Conservation (phyloP, 2,888 invertebrate genomes). For the Luperina testacea region DNA sequence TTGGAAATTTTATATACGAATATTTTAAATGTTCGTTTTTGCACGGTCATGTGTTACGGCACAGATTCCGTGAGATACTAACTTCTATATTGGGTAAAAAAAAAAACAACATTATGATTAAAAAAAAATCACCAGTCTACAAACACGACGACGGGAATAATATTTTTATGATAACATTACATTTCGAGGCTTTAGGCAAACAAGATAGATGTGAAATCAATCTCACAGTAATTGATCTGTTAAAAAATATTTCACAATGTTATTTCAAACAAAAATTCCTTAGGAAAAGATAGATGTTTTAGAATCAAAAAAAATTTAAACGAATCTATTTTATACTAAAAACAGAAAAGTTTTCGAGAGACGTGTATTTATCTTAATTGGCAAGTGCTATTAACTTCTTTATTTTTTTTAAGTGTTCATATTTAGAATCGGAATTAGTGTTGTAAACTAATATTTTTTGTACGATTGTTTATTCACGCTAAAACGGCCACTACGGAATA, state of each 20-base stretch:
- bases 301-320: background rate
- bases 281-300: background rate
- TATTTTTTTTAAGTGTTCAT: too few relatives aligned
- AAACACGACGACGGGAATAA: background rate
- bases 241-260: background rate
- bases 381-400: background rate
- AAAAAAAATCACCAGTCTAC: background rate
- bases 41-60: conserved; percentile 10
- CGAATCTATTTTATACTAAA: background rate
- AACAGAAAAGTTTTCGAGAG: background rate
- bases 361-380: background rate
- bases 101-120: background rate
- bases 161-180: background rate
- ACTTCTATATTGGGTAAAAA: background rate
- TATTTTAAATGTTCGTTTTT: conserved; percentile 4
- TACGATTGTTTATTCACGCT: too few relatives aligned
- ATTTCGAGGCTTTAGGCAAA: background rate
- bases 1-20: background rate
- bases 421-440: too few relatives aligned
- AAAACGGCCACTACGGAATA: too few relatives aligned
- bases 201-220: background rate
- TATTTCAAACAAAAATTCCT: background rate
- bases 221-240: background rate
- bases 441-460: too few relatives aligned
- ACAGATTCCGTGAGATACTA: background rate